A percentile compares a stretch with the other conserved stretches of the same genome.
phyloP scores from a whole-genome alignment of 1,140 invertebrate genomes.

The Drosophila bocqueti region DNA sequence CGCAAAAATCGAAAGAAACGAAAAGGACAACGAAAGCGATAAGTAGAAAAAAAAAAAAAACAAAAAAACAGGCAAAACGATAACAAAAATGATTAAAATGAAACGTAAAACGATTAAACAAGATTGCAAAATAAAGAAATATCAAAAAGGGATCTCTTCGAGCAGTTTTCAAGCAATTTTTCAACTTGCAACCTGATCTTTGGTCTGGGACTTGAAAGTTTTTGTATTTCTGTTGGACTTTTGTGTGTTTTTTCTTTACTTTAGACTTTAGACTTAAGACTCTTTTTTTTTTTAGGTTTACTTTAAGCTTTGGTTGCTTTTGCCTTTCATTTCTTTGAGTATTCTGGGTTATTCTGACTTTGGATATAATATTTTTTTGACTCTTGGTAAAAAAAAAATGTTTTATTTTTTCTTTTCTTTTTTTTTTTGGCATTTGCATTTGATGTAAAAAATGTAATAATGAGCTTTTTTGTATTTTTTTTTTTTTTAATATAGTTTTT shows the following conservation, averaged over 20 bases:
- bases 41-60: constrained; percentile 14
- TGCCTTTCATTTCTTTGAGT: constrained; percentile 45
- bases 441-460: constrained; percentile 85
- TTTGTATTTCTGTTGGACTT: background rate
- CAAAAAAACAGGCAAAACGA: constrained; percentile 38
- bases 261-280: constrained; percentile 2
- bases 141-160: constrained; percentile 22
- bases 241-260: background rate
- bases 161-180: constrained; percentile 46
- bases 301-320: constrained; percentile 25
- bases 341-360: constrained; percentile 34
- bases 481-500: background rate
- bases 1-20: constrained; percentile 52
- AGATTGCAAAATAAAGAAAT: background rate
- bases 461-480: constrained; percentile 60
- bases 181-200: constrained; percentile 27
- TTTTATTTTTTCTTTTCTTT: constrained; percentile 30
- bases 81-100: background rate
- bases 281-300: constrained; percentile 5
- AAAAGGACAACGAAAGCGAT: constrained; percentile 50
- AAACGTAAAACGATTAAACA: background rate
- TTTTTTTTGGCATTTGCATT: constrained; percentile 72
- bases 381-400: constrained; percentile 43
- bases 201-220: background rate
- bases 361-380: constrained; percentile 22